Evolutionary conservation across 2,888 invertebrate species (phyloP), one percentile per base, ranked within the genome.

Genomic region (Synanthedon formicaeformis): DNA sequence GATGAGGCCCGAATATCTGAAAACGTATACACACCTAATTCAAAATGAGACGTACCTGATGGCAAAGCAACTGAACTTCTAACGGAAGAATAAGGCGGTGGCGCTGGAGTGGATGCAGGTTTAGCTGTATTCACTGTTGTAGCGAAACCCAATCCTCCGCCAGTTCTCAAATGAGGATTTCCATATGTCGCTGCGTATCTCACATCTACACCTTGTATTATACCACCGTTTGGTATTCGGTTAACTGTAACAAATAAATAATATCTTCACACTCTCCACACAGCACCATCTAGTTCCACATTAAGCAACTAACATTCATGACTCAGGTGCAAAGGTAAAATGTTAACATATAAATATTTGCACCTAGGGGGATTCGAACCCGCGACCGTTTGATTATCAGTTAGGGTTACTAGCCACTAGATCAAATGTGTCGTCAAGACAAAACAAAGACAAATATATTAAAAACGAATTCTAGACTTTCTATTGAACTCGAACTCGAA

Each of bases 111-210:
- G 2, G 93, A 93, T 45, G 92, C 93, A 5, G 92, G 94, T 78
- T 93, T 93, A 51, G 90, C 92, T 57, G 92, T 94, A 78, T 90
- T 89, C 56, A 90, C 87, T 59, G 83, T 79, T 40, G 69, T 71
- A 0, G 73, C 64, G 52, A 81, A 82, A 0, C 86, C 89, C 11
- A 90, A 73, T 0, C 81, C 89, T 57, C 89, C 91, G 51, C 91
- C 91, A 56, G 91, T 91, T 69, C 96, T 89, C 59, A 96, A 85
- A 78, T 96, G 96, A 1, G 96, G 96, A 79, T 96, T 96, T 54
- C 95, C 94, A 69, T 96, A 96, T 6, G 95, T 93, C 41, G 96
- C 96, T 52, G 95, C 95, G 75, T 94, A 96, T 59, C 96, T 88
- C 1, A 96, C 95, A 76, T 96, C 96, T 34, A 96, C 92, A 27